Evolutionary conservation across 2,113 vertebrate genomes (phyloP).

Genomic region (Rhizomys pruinosus): DNA sequence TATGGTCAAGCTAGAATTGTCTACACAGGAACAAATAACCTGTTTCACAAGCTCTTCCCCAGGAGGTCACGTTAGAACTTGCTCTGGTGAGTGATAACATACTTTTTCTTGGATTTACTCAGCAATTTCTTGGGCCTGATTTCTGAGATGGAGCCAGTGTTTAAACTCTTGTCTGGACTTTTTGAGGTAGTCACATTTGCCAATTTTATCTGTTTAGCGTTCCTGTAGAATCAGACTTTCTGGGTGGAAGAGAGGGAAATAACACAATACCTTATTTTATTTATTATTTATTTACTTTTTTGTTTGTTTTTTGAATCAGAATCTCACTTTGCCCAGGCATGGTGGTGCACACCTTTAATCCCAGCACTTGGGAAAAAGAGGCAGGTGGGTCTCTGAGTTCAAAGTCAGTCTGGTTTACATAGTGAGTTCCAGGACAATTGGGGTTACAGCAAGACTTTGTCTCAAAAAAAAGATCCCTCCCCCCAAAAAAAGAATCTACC

Average conservation of each 20-base stretch:
- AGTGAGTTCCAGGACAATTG: too few species aligned
- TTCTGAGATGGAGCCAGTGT: slow-evolving; percentile 18
- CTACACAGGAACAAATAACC: slow-evolving; percentile 21
- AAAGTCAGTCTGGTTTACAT: too few species aligned
- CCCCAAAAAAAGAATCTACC: too few species aligned
- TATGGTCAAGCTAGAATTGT: slow-evolving; percentile 51
- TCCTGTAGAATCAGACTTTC: slow-evolving; percentile 38
- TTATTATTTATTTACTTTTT: not conserved
- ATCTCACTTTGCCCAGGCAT: too few species aligned
- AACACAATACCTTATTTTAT: not conserved
- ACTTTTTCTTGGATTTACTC: slow-evolving; percentile 52
- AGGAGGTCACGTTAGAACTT: slow-evolving; percentile 38
- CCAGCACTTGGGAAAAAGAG: too few species aligned
- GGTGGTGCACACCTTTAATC: too few species aligned
- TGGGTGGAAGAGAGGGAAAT: slow-evolving; percentile 34
- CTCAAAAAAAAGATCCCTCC: too few species aligned
- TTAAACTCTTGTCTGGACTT: not conserved
- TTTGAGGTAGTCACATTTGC: slow-evolving; percentile 8
- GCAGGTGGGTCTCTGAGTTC: too few species aligned
- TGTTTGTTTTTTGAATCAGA: not conserved
- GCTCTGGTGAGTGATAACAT: slow-evolving; percentile 7
- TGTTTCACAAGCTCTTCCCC: slow-evolving; percentile 42
- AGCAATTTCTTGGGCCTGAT: slow-evolving; percentile 41
- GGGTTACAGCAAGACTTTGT: too few species aligned
- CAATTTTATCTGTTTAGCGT: not conserved